Percentiles rank a stretch among this genome's conserved stretches.
phyloP scores from a whole-genome alignment of 2,113 vertebrate species.

The Cercocebus atys region DNA sequence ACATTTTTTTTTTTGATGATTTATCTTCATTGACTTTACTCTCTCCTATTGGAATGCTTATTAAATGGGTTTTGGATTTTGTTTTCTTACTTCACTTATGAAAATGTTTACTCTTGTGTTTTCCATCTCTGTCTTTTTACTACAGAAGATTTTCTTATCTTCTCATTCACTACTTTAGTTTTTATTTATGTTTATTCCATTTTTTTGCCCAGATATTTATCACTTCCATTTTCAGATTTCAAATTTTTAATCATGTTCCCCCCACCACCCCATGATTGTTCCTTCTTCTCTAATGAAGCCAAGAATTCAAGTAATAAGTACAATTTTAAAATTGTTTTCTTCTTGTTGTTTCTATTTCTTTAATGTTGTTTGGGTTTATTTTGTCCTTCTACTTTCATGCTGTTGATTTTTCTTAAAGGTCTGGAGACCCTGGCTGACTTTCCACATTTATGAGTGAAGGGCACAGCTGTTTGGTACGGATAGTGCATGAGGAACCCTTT shows the following conservation, averaged over 20 bases:
- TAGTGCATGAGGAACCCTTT: not conserved
- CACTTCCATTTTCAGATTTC: conserved; percentile 17
- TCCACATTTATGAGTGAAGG: not conserved
- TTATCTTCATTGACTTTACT: not conserved
- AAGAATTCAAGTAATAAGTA: not conserved
- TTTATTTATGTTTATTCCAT: not conserved
- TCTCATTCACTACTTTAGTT: not conserved
- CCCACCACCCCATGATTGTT: not conserved
- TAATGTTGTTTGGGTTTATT: not conserved
- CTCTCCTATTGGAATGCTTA: not conserved
- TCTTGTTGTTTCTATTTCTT: not conserved
- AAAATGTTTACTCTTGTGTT: not conserved
- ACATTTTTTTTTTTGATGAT: not conserved
- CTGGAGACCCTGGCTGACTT: not conserved
- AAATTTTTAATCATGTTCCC: not conserved
- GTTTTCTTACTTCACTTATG: not conserved
- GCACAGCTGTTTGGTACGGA: not conserved
- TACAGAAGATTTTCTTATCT: not conserved
- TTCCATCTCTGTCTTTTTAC: not conserved
- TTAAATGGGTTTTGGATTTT: not conserved
- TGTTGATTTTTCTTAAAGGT: conserved; percentile 20
- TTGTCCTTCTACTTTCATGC: not conserved
- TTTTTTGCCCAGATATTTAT: not conserved
- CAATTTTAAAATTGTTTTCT: conserved; percentile 7
- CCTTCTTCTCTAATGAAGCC: not conserved